Conservation (phyloP, 2,888 invertebrate species). For the Temnothorax unifasciatus region DNA sequence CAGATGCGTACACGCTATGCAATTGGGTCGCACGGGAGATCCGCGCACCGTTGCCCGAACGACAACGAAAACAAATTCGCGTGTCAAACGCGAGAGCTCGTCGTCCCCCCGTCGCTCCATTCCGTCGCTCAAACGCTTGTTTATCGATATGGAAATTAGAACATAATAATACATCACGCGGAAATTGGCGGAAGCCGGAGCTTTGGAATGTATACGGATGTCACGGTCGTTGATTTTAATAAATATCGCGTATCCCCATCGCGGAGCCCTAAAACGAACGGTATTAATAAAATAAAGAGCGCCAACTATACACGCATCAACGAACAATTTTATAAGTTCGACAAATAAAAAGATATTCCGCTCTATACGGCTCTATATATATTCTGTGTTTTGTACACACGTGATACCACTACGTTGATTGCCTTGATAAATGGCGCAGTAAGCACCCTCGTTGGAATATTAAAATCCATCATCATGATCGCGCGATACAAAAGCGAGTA, state of each 20-base stretch:
- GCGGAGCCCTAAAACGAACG: neutral
- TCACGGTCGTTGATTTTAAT: conserved; percentile 37
- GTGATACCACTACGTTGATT: conserved; percentile 14
- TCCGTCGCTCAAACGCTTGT: conserved; percentile 16
- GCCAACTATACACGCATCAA: neutral
- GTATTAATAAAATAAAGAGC: conserved; percentile 32
- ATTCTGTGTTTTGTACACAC: neutral
- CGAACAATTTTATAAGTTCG: neutral
- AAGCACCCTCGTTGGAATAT: conserved; percentile 50
- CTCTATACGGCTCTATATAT: neutral
- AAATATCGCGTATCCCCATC: neutral
- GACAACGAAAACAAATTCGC: conserved; percentile 51
- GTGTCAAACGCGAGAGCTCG: conserved; percentile 35
- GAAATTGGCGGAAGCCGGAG: neutral
- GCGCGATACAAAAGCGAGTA: conserved; percentile 31
- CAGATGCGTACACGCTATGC: conserved; percentile 63
- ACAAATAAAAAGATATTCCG: neutral
- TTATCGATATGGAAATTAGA: neutral
- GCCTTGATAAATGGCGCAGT: conserved; percentile 46
- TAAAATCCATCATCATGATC: conserved; percentile 51
- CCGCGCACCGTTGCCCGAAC: conserved; percentile 46
- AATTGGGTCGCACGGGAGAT: conserved; percentile 69
- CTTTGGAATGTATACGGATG: neutral
- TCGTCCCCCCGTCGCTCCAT: neutral
- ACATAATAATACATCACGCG: conserved; percentile 35